Conservation (phyloP, 2,797 vertebrate species). For the Enoplosus armatus region DNA sequence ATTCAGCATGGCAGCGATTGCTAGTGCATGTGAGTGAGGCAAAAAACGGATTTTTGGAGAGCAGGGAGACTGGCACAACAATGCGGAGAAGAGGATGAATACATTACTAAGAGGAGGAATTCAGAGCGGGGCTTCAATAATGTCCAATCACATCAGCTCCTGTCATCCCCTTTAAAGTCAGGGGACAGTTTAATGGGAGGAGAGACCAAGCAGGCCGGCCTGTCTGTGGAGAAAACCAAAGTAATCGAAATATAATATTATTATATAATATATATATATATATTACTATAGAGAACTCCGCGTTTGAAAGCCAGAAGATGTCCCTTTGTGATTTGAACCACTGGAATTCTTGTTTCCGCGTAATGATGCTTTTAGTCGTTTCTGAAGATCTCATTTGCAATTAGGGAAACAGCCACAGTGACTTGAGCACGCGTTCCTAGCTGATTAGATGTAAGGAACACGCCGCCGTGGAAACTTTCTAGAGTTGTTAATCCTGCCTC, state of each 20-base stretch:
- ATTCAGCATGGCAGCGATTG: conserved; percentile 48
- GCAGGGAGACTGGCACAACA: conserved; percentile 15
- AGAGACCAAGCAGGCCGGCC: background rate
- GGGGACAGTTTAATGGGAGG: conserved; percentile 24
- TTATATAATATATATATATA: too few species aligned
- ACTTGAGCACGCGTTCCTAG: background rate
- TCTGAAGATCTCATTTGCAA: background rate
- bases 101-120: conserved; percentile 27
- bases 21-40: conserved; percentile 36
- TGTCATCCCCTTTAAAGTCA: conserved; percentile 34
- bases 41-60: conserved; percentile 36
- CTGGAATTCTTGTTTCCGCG: background rate
- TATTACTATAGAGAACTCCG: background rate
- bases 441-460: background rate
- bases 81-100: conserved; percentile 32
- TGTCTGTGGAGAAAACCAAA: conserved; percentile 12
- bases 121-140: conserved; percentile 26
- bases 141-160: conserved; percentile 36
- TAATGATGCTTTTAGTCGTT: background rate
- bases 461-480: background rate
- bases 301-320: background rate
- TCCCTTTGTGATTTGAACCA: background rate
- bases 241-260: conserved; percentile 7
- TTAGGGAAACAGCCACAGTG: background rate
- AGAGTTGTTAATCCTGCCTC: background rate